These are phyloP conservation scores for Nettapus auritus DNA, from an alignment of 2,113 vertebrate genomes.

Conservation along the genomic window DNA sequence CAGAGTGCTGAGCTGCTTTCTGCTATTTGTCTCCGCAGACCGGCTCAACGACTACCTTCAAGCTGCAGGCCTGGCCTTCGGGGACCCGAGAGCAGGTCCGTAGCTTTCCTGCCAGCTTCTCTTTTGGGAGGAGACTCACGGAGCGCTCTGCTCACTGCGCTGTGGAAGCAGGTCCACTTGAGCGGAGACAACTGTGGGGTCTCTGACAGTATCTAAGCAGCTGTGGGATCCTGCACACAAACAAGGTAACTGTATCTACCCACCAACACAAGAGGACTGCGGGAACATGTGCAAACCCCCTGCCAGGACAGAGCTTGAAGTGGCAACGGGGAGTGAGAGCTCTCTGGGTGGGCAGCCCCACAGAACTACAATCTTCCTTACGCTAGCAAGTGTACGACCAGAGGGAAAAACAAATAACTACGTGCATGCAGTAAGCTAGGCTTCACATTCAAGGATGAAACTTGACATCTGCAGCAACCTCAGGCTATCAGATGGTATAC, in stretches of 20 bases:
- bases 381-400: rapidly evolving
- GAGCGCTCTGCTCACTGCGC: rapidly evolving
- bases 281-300: neutral
- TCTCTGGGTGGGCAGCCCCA: neutral
- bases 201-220: neutral
- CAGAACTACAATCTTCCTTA: rapidly evolving
- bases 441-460: neutral
- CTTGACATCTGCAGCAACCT: neutral
- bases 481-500: neutral
- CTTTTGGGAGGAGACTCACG: rapidly evolving
- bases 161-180: rapidly evolving
- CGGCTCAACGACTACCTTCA: neutral
- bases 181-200: rapidly evolving
- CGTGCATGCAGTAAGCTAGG: rapidly evolving
- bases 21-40: neutral
- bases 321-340: rapidly evolving
- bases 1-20: neutral
- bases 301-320: neutral
- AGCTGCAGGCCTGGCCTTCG: neutral
- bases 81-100: neutral
- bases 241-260: neutral
- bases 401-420: too few species aligned
- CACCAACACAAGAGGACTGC: neutral
- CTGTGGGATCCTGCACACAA: neutral
- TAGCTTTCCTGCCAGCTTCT: neutral